Conservation (phyloP, 2,797 vertebrate species). For the Coccyzus lansbergi region DNA sequence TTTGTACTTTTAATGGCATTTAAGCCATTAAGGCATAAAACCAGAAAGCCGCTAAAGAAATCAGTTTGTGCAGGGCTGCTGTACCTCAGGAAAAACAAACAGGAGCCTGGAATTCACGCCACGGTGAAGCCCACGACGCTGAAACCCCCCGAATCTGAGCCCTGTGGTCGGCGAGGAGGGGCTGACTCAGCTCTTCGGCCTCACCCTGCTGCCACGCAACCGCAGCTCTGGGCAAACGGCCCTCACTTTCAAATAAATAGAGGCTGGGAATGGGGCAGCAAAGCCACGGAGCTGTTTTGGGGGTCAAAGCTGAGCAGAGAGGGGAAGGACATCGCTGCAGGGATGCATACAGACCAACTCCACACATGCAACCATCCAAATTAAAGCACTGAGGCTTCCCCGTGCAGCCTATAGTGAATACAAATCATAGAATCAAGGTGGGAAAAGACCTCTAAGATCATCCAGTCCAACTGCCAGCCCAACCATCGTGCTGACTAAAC, state of each 20-base stretch:
- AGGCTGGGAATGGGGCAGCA: fast-evolving
- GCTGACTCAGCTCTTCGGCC: not conserved
- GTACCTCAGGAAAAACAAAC: not conserved
- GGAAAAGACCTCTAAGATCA: no score
- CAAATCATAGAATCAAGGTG: no score
- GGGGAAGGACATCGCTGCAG: not conserved
- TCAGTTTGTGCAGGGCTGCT: not conserved
- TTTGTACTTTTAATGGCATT: not conserved
- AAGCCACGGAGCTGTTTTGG: not conserved
- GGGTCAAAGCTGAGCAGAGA: not conserved
- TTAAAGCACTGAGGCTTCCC: not conserved
- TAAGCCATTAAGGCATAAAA: not conserved
- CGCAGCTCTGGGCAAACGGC: not conserved
- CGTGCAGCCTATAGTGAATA: fast-evolving
- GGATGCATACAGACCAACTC: not conserved
- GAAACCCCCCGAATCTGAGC: not conserved
- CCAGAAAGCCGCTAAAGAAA: not conserved
- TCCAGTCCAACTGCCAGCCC: no score
- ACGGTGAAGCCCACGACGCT: fast-evolving
- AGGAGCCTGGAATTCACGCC: not conserved
- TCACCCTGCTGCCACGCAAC: not conserved
- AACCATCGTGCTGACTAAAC: no score
- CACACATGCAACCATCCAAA: fast-evolving
- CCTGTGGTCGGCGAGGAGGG: fast-evolving
- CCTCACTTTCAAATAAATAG: not conserved